These are phyloP conservation scores for Siphonodentalium dalli DNA, from an alignment of 2,888 invertebrate genomes.

Conservation along the genomic window DNA sequence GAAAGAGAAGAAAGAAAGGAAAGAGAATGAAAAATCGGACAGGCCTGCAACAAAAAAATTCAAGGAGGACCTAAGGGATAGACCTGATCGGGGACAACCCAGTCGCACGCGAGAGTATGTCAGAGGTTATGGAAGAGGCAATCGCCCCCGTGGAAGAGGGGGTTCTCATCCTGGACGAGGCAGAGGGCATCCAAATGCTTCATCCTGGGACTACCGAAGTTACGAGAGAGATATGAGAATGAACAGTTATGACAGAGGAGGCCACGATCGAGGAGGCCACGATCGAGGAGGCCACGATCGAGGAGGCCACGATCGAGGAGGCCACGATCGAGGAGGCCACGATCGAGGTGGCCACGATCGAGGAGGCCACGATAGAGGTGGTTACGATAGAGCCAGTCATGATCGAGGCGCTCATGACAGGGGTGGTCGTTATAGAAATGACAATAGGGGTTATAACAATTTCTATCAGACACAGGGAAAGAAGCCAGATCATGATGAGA, in stretches of 20 bases:
- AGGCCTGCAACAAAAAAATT: slow-evolving; percentile 25
- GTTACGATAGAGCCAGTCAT: slow-evolving; percentile 16
- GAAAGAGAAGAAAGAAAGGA: slow-evolving; percentile 27
- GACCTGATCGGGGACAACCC: slow-evolving; percentile 33
- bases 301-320: slow-evolving; percentile 30
- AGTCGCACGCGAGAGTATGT: slow-evolving; percentile 62
- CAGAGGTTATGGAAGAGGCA: slow-evolving; percentile 14
- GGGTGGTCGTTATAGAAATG: slow-evolving; percentile 19
- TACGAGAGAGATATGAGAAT: slow-evolving; percentile 22
- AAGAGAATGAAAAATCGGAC: slow-evolving; percentile 31
- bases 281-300: slow-evolving; percentile 48
- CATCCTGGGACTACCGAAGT: slow-evolving; percentile 17
- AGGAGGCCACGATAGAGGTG: slow-evolving; percentile 29
- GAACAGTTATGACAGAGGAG: slow-evolving; percentile 36
- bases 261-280: slow-evolving; percentile 34
- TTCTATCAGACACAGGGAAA: too few relatives aligned
- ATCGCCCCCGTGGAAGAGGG: too few relatives aligned
- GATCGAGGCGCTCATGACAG: slow-evolving; percentile 28
- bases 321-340: slow-evolving; percentile 21
- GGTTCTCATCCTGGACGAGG: too few relatives aligned
- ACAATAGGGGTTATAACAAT: slow-evolving; percentile 4
- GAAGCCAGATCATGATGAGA: slow-evolving; percentile 24
- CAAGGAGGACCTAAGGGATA: slow-evolving; percentile 19
- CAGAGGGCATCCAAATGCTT: slow-evolving; percentile 4
- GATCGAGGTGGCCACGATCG: slow-evolving; percentile 20